phyloP scores from a whole-genome alignment of 2,797 vertebrate species.

The Schizopygopsis pylzovi region DNA sequence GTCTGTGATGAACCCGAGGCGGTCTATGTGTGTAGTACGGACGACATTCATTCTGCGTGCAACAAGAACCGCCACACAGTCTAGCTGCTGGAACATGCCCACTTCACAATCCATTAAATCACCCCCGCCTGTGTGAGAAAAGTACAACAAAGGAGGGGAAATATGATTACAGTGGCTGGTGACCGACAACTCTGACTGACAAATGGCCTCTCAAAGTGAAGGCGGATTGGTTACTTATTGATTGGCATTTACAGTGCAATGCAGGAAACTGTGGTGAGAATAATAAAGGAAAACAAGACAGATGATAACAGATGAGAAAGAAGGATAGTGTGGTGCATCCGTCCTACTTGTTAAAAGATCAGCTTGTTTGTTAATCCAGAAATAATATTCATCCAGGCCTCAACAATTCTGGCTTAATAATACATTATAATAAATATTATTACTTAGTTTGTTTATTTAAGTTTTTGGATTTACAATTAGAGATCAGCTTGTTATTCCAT shows the following conservation, averaged over 20 bases:
- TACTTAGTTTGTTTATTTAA: neutral
- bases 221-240: constrained; percentile 57
- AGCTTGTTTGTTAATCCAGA: neutral
- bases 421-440: neutral
- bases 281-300: constrained; percentile 19
- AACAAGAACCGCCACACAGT: constrained; percentile 42
- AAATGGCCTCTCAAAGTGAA: constrained; percentile 53
- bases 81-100: constrained; percentile 63
- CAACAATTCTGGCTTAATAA: neutral
- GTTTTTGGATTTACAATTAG: neutral
- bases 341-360: neutral
- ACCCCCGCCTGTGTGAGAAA: constrained; percentile 30
- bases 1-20: constrained; percentile 54
- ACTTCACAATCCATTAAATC: constrained; percentile 63
- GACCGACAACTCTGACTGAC: constrained; percentile 53
- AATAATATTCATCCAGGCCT: neutral
- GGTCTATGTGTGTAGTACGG: constrained; percentile 52
- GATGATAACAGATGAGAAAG: constrained; percentile 9
- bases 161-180: constrained; percentile 43
- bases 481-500: neutral
- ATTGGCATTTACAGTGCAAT: constrained; percentile 53
- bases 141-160: constrained; percentile 39
- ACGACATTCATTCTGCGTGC: constrained; percentile 31
- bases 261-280: constrained; percentile 21
- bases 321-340: neutral